Base-by-base conservation (phyloP, 2,797 vertebrate species). In the Arnoldichthys spilopterus region DNA sequence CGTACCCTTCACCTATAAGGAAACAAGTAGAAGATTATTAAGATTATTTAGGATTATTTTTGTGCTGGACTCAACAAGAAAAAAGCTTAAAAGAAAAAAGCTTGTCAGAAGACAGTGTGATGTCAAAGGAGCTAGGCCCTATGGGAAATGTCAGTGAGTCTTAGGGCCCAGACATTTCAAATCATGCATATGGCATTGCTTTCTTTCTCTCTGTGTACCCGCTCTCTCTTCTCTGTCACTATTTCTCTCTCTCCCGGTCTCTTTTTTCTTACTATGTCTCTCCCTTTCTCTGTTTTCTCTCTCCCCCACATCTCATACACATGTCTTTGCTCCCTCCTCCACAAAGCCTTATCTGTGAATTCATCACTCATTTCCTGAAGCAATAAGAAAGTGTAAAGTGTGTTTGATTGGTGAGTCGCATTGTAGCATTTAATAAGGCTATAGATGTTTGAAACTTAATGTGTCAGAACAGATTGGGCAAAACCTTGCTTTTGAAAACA, bases 161-260 rank as follows among this genome's bases (percentile, higher is more conserved):
- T 74, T 45, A 40, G 43, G 54, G 64, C 62, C 37, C 20, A 74
- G 59, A 80, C 59, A 54, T 74, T 72, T 80, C 64, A 80, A 61
- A 70, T 69, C 54, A 79, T 79, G 63, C 62, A 73, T 88, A 85
- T 85, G 83, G 77, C 73, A 61, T 79, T 6, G n/a, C 16, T 66
- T 40, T 37, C 51, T 30, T 34, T 26, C 77, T 66, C 62, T 4
- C 30, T 47, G 26, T 37, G 8, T 37, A 2, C 47, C 16, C 45
- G 13, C 13, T 47, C 7, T 49, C 51, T 53, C 16, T 15, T 56
- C 15, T 47, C 45, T 11, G 4, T 56, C 7, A 1, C 20, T 54
- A 22, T 24, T 12, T 24, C n/a, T 24, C 53, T 56, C 9, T 22
- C 22, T 24, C n/a, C 45, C 59, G 3, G 43, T 69, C 24, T 73